Base-by-base conservation (phyloP, 2,797 vertebrate genomes). In the Labeo calbasu region DNA sequence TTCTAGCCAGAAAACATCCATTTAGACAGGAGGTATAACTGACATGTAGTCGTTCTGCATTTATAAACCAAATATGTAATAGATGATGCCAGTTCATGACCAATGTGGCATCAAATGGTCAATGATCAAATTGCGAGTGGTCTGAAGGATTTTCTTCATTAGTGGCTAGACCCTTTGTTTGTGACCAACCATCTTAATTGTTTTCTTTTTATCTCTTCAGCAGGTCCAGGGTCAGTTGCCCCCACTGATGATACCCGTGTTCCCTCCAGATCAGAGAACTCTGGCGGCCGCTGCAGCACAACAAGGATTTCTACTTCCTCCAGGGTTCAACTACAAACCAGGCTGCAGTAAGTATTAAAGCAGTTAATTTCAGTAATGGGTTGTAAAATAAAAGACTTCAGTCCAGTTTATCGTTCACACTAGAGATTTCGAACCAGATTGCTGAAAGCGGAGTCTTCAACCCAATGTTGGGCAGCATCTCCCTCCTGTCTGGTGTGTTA, bases 211-310 rank as follows among this genome's bases (percentile, higher is more conserved):
- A 89, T 93, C 79, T 89, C 57, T 96, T 92, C 95, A 97, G 96
- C 97, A 99, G 97, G 97, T 99, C 94, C 98, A 99, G 95, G 98
- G 98, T 94, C 98, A 99, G 91, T 95, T 99, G 92, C 98, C 98
- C 84, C 98, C 98, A 63, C 93, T 99, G 94, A 99, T 99, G 98
- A 99, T 99, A 89, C 98, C 98, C 0, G 97, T 99, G 89, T 99
- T 99, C 90, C 98, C 98, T 90, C 97, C 98, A 57, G 98, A 99
- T 92, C 98, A 99, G 90, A 96, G 98, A 94, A 97, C 98, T 40
- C 92, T 99, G 92, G 96, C 95, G 1, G 98, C 98, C 46, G 98
- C 98, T 63, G 97, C 98, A 6, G 98, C 98, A 84, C 98, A 99
- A 92, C 98, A 99, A 93, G 98, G 98, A 90, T 99, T 99, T 94